phyloP scores from a whole-genome alignment of 2,113 vertebrate genomes.

The Heptranchias perlo region DNA sequence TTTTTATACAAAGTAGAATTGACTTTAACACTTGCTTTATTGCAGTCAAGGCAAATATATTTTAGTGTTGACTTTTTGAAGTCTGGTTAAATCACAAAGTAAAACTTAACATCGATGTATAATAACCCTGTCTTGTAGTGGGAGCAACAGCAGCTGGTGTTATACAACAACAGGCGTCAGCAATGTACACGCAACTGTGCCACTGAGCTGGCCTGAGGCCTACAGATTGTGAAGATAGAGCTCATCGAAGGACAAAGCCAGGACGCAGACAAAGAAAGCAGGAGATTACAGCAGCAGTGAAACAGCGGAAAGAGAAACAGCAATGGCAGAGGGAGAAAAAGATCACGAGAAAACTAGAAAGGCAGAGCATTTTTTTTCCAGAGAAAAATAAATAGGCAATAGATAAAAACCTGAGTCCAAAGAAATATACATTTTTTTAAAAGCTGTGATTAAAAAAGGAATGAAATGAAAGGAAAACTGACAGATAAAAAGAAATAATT shows the following conservation, averaged over 20 bases:
- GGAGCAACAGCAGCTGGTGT: not conserved
- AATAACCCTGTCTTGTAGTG: not conserved
- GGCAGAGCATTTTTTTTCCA: not conserved
- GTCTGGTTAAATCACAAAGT: not conserved
- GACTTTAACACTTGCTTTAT: not conserved
- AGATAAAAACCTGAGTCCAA: not conserved
- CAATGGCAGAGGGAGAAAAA: not conserved
- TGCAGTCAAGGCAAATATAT: not conserved
- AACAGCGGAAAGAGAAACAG: not conserved
- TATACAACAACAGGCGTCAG: not conserved
- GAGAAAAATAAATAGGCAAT: not conserved
- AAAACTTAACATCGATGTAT: not conserved
- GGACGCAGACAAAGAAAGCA: slow-evolving; percentile 6
- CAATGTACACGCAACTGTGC: not conserved
- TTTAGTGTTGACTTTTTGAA: not conserved
- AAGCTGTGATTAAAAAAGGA: not conserved
- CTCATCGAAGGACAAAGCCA: slow-evolving; percentile 3
- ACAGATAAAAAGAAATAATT: not conserved
- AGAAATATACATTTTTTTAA: not conserved
- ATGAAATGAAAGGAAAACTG: not conserved
- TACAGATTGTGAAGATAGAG: not conserved
- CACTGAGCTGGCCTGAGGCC: not conserved
- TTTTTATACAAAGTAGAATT: not conserved
- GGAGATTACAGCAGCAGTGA: not conserved
- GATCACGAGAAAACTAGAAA: not conserved